Base-by-base conservation (phyloP, 2,113 vertebrate species). In the Lasiurus cinereus region DNA sequence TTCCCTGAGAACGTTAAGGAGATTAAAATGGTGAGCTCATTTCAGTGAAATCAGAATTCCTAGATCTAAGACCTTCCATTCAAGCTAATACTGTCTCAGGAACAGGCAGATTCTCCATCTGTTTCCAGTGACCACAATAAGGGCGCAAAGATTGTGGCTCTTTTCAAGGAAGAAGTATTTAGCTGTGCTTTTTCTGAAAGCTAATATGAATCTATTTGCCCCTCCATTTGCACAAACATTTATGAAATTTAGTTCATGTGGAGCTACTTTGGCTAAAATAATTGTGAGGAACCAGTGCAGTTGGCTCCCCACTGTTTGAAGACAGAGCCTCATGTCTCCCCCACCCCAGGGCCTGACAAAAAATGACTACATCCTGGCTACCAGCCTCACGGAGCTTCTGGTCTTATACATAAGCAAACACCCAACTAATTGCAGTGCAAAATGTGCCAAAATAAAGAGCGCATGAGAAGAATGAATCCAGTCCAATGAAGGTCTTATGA, bases 21-120 rank as follows among this genome's bases (percentile, higher is more conserved):
- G 66, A 62, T 94, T 69, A 74, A 31, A 88, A 22, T 83, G n/a
- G n/a, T 76, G 43, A 94, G 36, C 21, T 83, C 4, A 13, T 87
- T 67, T 70, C 52, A 36, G 27, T n/a, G 5, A 77, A 76, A 69
- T 70, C 10, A 70, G 48, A 73, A 82, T 94, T 66, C 46, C 50
- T 70, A 64, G 77, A 70, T 50, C 24, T 33, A 67, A 72, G 62
- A 18, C 3, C 8, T 36, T 56, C 22, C 48, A 29, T 48, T 93
- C 33, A 29, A 56, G 46, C 14, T 70, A 43, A 69, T 0, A 15
- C 29, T 64, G 5, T 39, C 8, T 19, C 33, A 76, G n/a, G 19
- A 39, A 24, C 6, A 21, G 39, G 33, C 11, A 5, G 48, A 29
- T 78, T 24, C 31, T 80, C 56, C 29, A 9, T 62, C 29, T 70